Base-by-base conservation (phyloP, 2,888 invertebrate genomes). In the Taenaris catops region DNA sequence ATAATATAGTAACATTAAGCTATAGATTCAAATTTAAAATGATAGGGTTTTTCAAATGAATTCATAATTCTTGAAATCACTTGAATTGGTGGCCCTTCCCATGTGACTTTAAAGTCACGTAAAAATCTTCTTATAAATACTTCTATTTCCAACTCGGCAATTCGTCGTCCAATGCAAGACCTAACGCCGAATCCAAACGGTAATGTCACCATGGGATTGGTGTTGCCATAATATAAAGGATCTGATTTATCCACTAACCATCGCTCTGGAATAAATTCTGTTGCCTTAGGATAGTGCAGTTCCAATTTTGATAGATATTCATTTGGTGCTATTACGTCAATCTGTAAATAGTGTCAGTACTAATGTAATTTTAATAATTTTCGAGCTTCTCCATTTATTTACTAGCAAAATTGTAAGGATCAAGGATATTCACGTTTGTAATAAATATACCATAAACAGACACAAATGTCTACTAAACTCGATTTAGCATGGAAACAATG, bases 241-340 rank as follows among this genome's bases (percentile, higher is more conserved):
- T 78, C 70, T 0, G 56, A 50, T 49, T 80, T 87, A n/a, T 84
- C 86, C 25, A 88, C 86, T 4, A 93, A 53, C 93, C 93, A 94
- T 49, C 94, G 78, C 56, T 93, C 91, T 0, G 93, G 93, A 23
- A 89, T 53, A 54, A 89, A 93, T 18, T 87, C 71, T 0, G 79
- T 59, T 1, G 91, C 78, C 25, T 86, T 65, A 1, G 87, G 76
- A 55, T 91, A 93, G 56, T 91, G 79, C 48, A 88, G 64, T 7
- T 84, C 83, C 43, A 63, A 28, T 19, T 52, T 67, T 40, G 92
- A 91, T 41, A 92, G 86, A 32, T 91, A 90, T 60, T 92, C 91
- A 42, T 93, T 92, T 42, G 92, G 93, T 59, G 95, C 91, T 32
- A 95, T 83, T 0, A 95, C 90, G 58, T 93, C 92, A 0, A 93